Evolutionary conservation across 2,888 invertebrate genomes (phyloP), one percentile per base, ranked within the genome.

Genomic region (Acrobasis suavella): DNA sequence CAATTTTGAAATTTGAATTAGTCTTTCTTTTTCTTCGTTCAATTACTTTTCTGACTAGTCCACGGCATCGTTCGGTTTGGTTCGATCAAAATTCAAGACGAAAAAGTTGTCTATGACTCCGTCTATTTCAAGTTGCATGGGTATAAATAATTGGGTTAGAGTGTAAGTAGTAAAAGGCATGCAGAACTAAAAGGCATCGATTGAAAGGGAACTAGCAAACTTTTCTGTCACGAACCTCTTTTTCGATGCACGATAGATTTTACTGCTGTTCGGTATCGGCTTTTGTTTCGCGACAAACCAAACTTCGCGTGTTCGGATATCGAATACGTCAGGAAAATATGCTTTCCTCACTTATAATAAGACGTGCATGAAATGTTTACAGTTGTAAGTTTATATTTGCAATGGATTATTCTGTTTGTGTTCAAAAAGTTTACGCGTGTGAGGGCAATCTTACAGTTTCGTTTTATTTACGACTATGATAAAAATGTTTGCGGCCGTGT

Each of bases 401-500:
- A 68, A 69, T 69, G 60, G 69, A 72, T 72, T 69, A 72, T 78
- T 80, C 77, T 78, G 78, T 78, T 74, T 82, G 79, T 82, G 78
- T 84, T 81, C 82, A 77, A 78, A 81, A 83, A 86, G 81, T 77
- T 78, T 72, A 72, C 70, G 74, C 78, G 79, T 78, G 77, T 81
- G 74, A 76, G 76, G 77, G 76, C 78, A 77, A 80, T 80, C 82
- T 80, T 76, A 72, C 72, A 75, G 80, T 82, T 80, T 80, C 74
- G 77, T 84, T 82, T 81, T 88, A 89, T 91, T 91, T 91, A 91
- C 83, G 85, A 78, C 74, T 69, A 85, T 82, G 84, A 90, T 92
- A 91, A 91, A 91, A 90, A 81, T 86, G 91, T 89, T 85, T 86
- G 90, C 87, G 91, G 91, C 81, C 75, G 69, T 86, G 89, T 85